These are phyloP conservation scores for Spatulosminthurus flaviceps DNA, from an alignment of 2,888 invertebrate species.

Conservation along the genomic window DNA sequence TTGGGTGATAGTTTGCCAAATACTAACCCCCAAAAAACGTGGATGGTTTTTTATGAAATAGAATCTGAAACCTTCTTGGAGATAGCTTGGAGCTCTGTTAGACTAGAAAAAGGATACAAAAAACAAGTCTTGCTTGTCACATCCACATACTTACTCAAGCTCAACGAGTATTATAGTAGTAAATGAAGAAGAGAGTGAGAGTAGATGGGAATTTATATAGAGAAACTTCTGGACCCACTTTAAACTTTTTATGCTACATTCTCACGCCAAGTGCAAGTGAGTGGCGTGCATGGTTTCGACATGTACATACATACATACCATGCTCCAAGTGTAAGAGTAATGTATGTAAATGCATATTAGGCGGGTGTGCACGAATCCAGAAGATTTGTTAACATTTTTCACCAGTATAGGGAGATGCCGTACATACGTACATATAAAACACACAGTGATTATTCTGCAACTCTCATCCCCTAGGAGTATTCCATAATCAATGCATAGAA, in stretches of 20 bases:
- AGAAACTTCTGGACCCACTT: conserved; percentile 18
- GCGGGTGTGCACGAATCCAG: too few species aligned
- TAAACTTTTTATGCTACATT: conserved; percentile 13
- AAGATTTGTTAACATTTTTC: too few species aligned
- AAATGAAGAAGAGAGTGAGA: background rate
- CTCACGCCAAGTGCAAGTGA: conserved; percentile 3
- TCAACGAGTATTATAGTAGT: background rate
- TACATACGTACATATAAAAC: too few species aligned
- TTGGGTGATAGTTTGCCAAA: background rate
- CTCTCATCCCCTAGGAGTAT: too few species aligned
- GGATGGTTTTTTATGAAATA: background rate
- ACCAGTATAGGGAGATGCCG: too few species aligned
- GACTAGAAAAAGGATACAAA: background rate
- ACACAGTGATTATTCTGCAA: too few species aligned
- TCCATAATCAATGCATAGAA: too few species aligned
- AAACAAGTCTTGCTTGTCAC: conserved; percentile 14
- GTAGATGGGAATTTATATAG: background rate
- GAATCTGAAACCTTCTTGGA: conserved; percentile 13
- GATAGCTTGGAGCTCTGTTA: background rate
- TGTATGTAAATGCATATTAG: too few species aligned
- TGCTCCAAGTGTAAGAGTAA: too few species aligned
- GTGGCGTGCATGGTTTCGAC: background rate
- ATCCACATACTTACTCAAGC: conserved; percentile 12
- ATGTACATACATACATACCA: background rate
- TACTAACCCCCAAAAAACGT: background rate